Evolutionary conservation across 2,113 vertebrate species (phyloP), one percentile per base, ranked within the genome.

Genomic region (Mesoclemmys tuberculata): DNA sequence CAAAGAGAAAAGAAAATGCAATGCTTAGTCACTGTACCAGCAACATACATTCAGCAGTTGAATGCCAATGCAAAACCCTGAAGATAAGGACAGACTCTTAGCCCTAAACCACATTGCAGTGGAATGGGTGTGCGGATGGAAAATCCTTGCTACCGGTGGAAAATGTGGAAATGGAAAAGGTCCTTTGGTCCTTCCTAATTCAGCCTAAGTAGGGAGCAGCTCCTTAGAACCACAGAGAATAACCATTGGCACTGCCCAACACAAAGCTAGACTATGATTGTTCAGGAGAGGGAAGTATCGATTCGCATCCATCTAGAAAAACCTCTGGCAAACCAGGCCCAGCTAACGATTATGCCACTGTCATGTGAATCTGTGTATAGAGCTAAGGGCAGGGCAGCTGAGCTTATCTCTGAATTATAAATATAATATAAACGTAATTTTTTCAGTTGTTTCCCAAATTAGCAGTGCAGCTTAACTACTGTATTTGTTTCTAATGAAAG

Each of bases 401-500:
- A 44, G 38, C 21, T 26, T 74, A 44, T 68, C 61, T 68, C 71
- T 74, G 71, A 41, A 74, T 41, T 74, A 41, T 41, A 41, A 74
- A 41, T 38, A 74, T 22, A 74, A 11, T 74, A 24, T 24, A 41
- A 74, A 41, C 38, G 44, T 74, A 74, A 44, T 26, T 41, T 74
- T 74, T 56, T 88, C 71, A 46, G 38, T 71, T 80, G 56, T 8
- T 35, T 29, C 48, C 78, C n/a, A 35, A 49, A 75, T 24, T 44
- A 61, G 90, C 54, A 87, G 48, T 71, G 21, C 49, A 82, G 49
- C 75, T 85, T 93, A 89, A 89, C 80, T 89, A n/a, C n/a, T n/a
- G n/a, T n/a, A 80, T 93, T 93, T 89, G 83, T 89, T 89, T 89
- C 52, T 77, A 93, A 89, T 93, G 85, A 93, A 89, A 93, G 68